These are phyloP conservation scores for Anhinga anhinga DNA, from an alignment of 2,113 vertebrate species.

Conservation along the genomic window DNA sequence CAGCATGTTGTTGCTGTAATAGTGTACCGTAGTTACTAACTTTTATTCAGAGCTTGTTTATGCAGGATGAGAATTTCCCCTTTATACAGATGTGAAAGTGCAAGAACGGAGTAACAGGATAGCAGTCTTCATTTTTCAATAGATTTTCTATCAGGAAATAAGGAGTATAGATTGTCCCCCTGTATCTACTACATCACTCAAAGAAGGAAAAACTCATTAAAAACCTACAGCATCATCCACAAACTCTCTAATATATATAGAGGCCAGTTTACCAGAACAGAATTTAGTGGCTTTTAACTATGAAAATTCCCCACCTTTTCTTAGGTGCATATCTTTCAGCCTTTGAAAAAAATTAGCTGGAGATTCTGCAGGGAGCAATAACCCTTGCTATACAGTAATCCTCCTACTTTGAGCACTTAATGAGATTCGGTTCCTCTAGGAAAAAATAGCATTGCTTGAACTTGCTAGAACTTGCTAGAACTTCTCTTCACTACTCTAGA, in stretches of 20 bases:
- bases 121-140: neutral
- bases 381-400: neutral
- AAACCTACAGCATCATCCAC: neutral
- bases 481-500: neutral
- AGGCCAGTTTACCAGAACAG: neutral
- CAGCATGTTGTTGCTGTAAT: accelerated
- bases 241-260: neutral
- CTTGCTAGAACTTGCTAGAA: neutral
- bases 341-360: neutral
- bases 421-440: neutral
- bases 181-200: neutral
- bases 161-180: neutral
- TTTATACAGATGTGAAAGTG: neutral
- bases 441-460: neutral
- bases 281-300: neutral
- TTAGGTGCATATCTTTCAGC: neutral
- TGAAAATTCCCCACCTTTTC: neutral
- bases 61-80: neutral
- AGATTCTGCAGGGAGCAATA: neutral
- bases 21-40: neutral
- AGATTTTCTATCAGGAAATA: neutral
- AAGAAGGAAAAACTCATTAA: neutral
- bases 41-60: neutral
- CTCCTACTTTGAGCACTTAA: neutral
- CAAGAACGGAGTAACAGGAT: neutral